Conservation (phyloP, 2,113 vertebrate species). For the Sinocyclocheilus maitianheensis region DNA sequence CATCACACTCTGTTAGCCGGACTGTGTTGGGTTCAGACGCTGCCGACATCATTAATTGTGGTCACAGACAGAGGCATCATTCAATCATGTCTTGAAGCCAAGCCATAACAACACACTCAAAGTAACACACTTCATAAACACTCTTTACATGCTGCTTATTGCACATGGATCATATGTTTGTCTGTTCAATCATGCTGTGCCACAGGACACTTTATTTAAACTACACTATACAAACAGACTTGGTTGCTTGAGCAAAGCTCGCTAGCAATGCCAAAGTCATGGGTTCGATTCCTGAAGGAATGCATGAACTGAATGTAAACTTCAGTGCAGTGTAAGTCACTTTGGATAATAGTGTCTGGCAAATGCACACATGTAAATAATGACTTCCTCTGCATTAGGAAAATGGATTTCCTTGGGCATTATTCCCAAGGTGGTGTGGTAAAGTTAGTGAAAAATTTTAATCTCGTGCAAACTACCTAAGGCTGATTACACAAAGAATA, state of each 20-base stretch:
- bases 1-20: constrained; percentile 55
- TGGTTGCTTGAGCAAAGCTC: background rate
- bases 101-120: background rate
- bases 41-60: constrained; percentile 62
- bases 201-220: background rate
- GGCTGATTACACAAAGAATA: background rate
- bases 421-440: background rate
- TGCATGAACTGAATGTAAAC: background rate
- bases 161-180: background rate
- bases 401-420: background rate
- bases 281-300: background rate
- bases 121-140: background rate
- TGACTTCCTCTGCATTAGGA: background rate
- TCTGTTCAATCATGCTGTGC: background rate
- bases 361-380: constrained; percentile 2
- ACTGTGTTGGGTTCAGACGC: constrained; percentile 42
- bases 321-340: background rate
- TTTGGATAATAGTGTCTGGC: background rate
- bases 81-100: constrained; percentile 27
- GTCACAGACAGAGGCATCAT: constrained; percentile 25
- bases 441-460: background rate
- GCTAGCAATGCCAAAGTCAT: background rate
- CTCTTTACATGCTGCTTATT: background rate
- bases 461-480: background rate
- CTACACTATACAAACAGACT: background rate